Percentiles rank a stretch among this genome's conserved stretches.
These are phyloP conservation scores for Virgularia gustaviana DNA, from an alignment of 92 coral and sea anemone genomes.

Conservation along the genomic window DNA sequence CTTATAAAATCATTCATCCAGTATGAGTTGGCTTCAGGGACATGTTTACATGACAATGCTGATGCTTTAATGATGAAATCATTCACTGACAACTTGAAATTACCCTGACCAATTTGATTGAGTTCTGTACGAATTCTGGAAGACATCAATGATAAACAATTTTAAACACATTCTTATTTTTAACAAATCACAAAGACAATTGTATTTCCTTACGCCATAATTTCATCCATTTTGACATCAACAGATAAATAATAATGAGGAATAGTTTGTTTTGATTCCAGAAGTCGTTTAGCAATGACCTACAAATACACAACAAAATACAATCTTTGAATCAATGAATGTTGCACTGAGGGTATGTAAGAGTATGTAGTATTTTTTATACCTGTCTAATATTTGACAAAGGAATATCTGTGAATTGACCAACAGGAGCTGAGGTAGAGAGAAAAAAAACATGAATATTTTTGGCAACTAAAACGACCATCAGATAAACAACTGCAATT, in stretches of 20 bases:
- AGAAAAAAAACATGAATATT: neutral
- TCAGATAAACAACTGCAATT: neutral
- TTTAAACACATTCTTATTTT: neutral
- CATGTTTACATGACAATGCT: slow-evolving; percentile 84
- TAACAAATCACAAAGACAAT: no score
- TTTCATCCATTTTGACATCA: slow-evolving; percentile 82
- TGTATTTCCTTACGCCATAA: slow-evolving; percentile 59
- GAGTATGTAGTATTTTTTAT: neutral
- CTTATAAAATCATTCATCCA: slow-evolving; percentile 98
- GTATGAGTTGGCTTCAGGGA: slow-evolving; percentile 94
- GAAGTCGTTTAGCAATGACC: slow-evolving; percentile 85
- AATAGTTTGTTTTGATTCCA: slow-evolving; percentile 90
- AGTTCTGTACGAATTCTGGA: slow-evolving; percentile 74
- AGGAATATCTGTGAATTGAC: slow-evolving; percentile 74
- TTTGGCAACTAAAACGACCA: neutral
- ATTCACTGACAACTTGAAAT: slow-evolving; percentile 83
- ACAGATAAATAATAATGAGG: slow-evolving; percentile 95
- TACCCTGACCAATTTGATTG: slow-evolving; percentile 66
- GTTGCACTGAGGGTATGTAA: neutral
- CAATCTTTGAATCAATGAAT: neutral
- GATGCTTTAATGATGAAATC: slow-evolving; percentile 94
- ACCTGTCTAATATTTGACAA: slow-evolving; percentile 88
- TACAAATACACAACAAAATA: slow-evolving; percentile 4
- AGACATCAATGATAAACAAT: neutral
- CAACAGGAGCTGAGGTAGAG: slow-evolving; percentile 38